phyloP scores from a whole-genome alignment of 2,888 invertebrate genomes.

The Eristalis tenax region DNA sequence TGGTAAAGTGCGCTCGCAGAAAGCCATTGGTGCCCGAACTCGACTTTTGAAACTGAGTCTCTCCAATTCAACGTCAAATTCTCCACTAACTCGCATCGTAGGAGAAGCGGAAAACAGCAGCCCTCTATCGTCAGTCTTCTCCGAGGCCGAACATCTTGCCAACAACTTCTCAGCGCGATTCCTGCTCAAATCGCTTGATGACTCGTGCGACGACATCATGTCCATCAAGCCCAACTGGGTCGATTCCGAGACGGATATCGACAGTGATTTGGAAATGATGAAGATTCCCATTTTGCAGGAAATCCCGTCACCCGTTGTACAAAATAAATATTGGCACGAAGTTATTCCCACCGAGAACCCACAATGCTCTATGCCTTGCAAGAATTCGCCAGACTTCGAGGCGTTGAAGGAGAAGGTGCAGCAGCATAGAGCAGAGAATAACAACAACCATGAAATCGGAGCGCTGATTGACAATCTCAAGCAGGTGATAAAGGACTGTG shows the following conservation, averaged over 20 bases:
- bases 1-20: constrained; percentile 82
- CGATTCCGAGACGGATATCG: constrained; percentile 74
- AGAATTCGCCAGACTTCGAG: constrained; percentile 50
- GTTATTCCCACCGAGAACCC: neutral
- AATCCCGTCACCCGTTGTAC: constrained; percentile 65
- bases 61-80: constrained; percentile 73
- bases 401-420: constrained; percentile 65
- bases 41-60: constrained; percentile 75
- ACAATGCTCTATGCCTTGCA: neutral
- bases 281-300: constrained; percentile 75
- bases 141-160: constrained; percentile 69
- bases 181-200: constrained; percentile 71
- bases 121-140: constrained; percentile 67
- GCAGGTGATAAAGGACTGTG: constrained; percentile 71
- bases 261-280: constrained; percentile 75
- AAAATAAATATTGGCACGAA: constrained; percentile 23
- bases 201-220: constrained; percentile 74
- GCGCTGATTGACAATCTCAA: constrained; percentile 73
- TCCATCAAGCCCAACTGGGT: constrained; percentile 68
- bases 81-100: constrained; percentile 65
- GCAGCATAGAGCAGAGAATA: constrained; percentile 57
- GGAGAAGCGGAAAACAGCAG: constrained; percentile 47
- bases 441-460: constrained; percentile 72
- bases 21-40: constrained; percentile 74
- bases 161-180: constrained; percentile 67